Evolutionary conservation across 1,140 invertebrate genomes (phyloP), one percentile per base, ranked within the genome.

Genomic region (Rhagoletis zephyria): DNA sequence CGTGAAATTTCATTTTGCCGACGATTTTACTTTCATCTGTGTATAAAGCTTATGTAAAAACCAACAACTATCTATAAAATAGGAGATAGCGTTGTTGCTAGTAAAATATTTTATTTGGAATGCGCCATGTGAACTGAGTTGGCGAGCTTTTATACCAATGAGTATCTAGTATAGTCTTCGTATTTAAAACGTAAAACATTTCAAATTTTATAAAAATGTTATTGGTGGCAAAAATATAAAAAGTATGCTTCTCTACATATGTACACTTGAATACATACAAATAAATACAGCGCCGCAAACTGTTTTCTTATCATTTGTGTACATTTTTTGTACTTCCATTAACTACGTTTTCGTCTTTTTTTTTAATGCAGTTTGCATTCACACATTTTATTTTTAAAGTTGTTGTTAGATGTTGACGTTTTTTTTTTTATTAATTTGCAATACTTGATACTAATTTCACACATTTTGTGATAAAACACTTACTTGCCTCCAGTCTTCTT

Each of bases 1-100:
- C 64, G 87, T 64, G 59, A 42, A 87, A 85, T 56, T 87, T 81
- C 87, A 87, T 87, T 81, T 85, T 61, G 40, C 40, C 42, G 45
- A 70, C 65, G 65, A 42, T 70, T 70, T 16, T 42, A 14, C n/a
- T 74, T n/a, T 45, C 40, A 48, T 3, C 12, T 74, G 16, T 10
- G 10, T 70, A 30, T 70, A 10, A 3, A 6, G 10, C 45, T 45
- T 56, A 56, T 56, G 6, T 74, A 42, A 56, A 40, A 70, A 86
- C 51, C 61, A 40, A 85, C n/a, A 77, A 77, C 1, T 2, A 85
- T 30, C 19, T 85, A 3, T 12, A 51, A 3, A 59, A 4, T 19
- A 42, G 40, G 0, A 70, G 12, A 1, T 42, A 7, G 12, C 16
- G 42, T 45, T 74, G 42, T 74, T 74, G 12, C 42, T 74, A n/a